Percentiles rank a stretch among this genome's conserved stretches.
These are phyloP conservation scores for Bovichtus diacanthus DNA, from an alignment of 2,797 vertebrate genomes.

Conservation along the genomic window DNA sequence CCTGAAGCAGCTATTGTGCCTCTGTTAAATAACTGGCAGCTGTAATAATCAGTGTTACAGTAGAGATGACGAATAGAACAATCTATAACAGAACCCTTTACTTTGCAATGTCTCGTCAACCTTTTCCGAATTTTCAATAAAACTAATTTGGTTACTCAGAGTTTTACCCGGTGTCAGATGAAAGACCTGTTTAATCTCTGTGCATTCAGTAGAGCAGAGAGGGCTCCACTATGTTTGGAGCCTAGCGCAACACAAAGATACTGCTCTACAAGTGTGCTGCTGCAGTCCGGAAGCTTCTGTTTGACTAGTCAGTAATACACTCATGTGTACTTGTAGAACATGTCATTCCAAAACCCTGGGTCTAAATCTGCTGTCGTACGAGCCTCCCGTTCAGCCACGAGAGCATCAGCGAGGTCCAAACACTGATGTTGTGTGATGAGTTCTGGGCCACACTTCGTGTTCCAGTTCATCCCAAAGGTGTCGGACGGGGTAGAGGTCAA, in stretches of 20 bases:
- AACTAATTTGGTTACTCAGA: neutral
- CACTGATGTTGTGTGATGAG: neutral
- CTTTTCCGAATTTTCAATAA: neutral
- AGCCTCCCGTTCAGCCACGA: neutral
- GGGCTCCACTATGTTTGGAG: neutral
- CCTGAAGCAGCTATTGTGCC: conserved; percentile 1
- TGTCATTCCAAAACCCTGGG: neutral
- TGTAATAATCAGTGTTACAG: neutral
- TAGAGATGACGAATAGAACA: neutral
- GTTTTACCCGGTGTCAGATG: neutral
- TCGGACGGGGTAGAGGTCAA: neutral
- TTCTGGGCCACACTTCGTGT: neutral
- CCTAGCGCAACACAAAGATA: neutral
- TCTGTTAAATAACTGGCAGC: conserved; percentile 1
- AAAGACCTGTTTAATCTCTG: neutral
- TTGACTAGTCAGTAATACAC: neutral
- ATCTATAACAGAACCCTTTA: neutral
- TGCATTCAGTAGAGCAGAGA: neutral
- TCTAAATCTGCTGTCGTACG: neutral
- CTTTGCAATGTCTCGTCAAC: neutral
- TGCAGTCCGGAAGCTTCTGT: neutral
- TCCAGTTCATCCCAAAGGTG: neutral
- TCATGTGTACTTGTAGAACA: neutral
- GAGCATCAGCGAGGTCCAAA: neutral
- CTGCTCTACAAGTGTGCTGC: neutral